phyloP scores from a whole-genome alignment of 2,797 vertebrate genomes.

The Phrynocephalus vlangalii region DNA sequence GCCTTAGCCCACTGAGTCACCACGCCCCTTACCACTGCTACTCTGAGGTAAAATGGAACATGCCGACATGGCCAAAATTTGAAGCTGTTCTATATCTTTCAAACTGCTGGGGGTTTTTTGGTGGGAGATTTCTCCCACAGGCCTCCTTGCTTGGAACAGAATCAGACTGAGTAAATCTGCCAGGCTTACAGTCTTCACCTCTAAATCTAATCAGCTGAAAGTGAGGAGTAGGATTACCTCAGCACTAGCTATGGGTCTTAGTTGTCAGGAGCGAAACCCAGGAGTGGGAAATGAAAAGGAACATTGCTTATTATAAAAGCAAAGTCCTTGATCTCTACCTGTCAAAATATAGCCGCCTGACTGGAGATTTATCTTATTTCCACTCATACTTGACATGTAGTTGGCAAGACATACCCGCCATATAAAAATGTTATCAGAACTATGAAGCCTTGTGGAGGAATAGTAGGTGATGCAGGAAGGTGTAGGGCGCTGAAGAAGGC shows the following conservation, averaged over 20 bases:
- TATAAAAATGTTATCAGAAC: conserved; percentile 50
- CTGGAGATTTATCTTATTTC: conserved; percentile 44
- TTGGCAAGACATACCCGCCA: conserved; percentile 44
- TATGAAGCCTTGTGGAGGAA: conserved; percentile 28
- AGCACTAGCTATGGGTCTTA: not conserved
- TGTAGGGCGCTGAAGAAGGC: too few species aligned
- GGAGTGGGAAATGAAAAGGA: not conserved
- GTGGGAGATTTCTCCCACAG: not conserved
- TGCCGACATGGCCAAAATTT: too few species aligned
- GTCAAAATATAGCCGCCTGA: conserved; percentile 15
- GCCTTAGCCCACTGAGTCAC: too few species aligned
- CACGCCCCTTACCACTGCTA: too few species aligned
- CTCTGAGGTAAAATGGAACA: too few species aligned
- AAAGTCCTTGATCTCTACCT: not conserved
- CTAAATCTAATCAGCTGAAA: not conserved
- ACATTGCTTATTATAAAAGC: conserved; percentile 19
- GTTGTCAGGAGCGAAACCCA: not conserved
- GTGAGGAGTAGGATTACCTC: not conserved
- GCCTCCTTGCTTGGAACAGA: not conserved
- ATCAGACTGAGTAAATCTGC: not conserved
- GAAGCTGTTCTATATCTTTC: not conserved
- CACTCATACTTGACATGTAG: conserved; percentile 26
- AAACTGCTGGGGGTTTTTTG: too few species aligned
- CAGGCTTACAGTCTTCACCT: not conserved
- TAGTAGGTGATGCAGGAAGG: too few species aligned